Base-by-base conservation (phyloP, 2,113 vertebrate species). In the Chionomys nivalis region DNA sequence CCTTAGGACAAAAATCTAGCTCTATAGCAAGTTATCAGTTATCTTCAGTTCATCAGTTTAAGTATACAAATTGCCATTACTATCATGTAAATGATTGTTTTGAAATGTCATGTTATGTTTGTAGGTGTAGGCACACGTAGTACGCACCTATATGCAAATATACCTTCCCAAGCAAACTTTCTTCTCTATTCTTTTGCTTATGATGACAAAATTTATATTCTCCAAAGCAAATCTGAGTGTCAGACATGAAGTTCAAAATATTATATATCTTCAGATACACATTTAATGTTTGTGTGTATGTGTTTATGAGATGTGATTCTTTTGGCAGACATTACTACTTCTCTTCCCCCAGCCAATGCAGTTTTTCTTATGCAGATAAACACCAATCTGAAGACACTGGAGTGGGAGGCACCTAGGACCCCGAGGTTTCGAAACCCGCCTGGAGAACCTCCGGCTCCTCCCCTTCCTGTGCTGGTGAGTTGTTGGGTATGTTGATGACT, bases 351-450 rank as follows among this genome's bases (percentile, higher is more conserved):
- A 90, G 23, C 47, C 58, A 91, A 39, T 47, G 19, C 58, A 72
- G 17, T 89, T 95, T 94, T 89, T 96, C 19, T 83, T 93, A 75
- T 93, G 33, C 65, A 98, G 97, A 96, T 96, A 79, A 90, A 91
- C 13, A 87, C 36, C 36, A 92, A 65, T 92, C 94, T 93, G 89
- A 94, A 98, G 12, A 23, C 89, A 33, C 73, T 87, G n/a, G 58
- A 95, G 21, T 94, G 85, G 79, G 89, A 92, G 73, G 61, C 47
- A 68, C 76, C 90, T 26, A 92, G 75, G 66, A 95, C 88, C 65
- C 36, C 92, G 36, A 95, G 81, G 19, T 95, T 98, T 91, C 78
- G 23, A 70, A 95, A 90, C n/a, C 87, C 28, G 97, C 66, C 44
- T 93, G 26, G 33, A 78, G 85, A 49, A 2, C 52, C 55, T 87